Base-by-base conservation (phyloP, 2,797 vertebrate genomes). In the Glossophaga mutica region DNA sequence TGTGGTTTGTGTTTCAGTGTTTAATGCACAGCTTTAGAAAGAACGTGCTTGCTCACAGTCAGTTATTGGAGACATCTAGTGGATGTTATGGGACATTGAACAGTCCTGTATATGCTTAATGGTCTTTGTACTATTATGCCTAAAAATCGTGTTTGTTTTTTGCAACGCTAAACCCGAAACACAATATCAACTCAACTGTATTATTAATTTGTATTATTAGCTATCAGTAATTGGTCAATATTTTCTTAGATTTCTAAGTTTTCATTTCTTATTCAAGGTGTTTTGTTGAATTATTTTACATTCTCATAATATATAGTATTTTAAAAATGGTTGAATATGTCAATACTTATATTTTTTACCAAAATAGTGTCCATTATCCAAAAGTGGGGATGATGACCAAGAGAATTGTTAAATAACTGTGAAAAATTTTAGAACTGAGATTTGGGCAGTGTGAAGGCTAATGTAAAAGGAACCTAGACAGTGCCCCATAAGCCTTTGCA, bases 1-100 rank as follows among this genome's bases (percentile, higher is more conserved):
- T 2, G 6, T 87, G 73, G 52, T 90, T 96, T 5, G 15, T 90
- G 11, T 96, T 93, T 93, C 29, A 73, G 37, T 82, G 78, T 95
- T 95, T 87, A 73, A 73, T 52, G 16, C 2, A 50, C 18, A 55
- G 15, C 32, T 32, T 84, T 11, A 22, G 48, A 94, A 32, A 67
- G 73, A 95, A 10, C 12, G 8, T 94, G 29, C 22, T 4, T 8
- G 76, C 67, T 55, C 84, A 83, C 55, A 88, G 4, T 57, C 94
- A 57, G 32, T 70, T 78, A 48, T 96, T 67, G 79, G 90, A 93
- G 90, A 91, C 57, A 96, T 71, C 82, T 96, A 97, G 48, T 94
- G 73, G 46, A 68, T 48, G 5, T 65, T n/a, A 2, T 0, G 39
- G 70, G 0, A 24, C 10, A 10, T 37, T 96, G 93, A 93, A 82